Evolutionary conservation across 2,888 invertebrate species (phyloP), one percentile per base, ranked within the genome.

Genomic region (Drosophila formosana): DNA sequence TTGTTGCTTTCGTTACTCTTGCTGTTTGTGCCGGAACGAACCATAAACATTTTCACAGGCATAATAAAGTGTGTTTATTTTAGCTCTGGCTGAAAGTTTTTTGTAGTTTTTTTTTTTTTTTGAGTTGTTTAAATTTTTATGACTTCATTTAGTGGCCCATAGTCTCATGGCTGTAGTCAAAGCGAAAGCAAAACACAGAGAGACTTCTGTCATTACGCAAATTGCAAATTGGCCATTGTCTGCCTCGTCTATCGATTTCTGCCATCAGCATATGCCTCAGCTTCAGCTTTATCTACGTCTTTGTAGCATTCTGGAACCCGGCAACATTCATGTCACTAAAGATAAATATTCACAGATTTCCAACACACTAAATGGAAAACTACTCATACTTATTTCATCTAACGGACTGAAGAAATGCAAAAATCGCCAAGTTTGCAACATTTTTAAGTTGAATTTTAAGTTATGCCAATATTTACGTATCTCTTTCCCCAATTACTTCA

Each of bases 21-120:
- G 13, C 13, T 62, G 34, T 50, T 46, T 49, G 23, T 47, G 51
- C 28, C 64, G 55, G 50, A 66, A 49, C 66, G 53, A 73, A 72
- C 53, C 83, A 86, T 86, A 80, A 86, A 86, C 83, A 81, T 82
- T 82, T 80, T 82, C 67, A 37, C 34, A 47, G 81, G 73, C 83
- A 82, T 83, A 80, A 86, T 86, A 86, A 82, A 82, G 72, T 74
- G 77, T 83, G 81, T 80, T 86, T 76, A 66, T 80, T 86, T 81
- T 80, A 53, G 68, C 69, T 73, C 58, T 41, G 66, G 63, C 72
- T 76, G 28, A 72, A 86, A 86, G 72, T 83, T 81, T 76, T 66
- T 64, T 52, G 58, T 80, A 60, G 64, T 69, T 65, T 55, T 61
- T 56, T 53, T 49, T 58, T 52, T 57, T 45, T 58, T 45, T 25